Evolutionary conservation across 1,140 invertebrate species (phyloP), one percentile per base, ranked within the genome.

Genomic region (Araneus ventricosus): DNA sequence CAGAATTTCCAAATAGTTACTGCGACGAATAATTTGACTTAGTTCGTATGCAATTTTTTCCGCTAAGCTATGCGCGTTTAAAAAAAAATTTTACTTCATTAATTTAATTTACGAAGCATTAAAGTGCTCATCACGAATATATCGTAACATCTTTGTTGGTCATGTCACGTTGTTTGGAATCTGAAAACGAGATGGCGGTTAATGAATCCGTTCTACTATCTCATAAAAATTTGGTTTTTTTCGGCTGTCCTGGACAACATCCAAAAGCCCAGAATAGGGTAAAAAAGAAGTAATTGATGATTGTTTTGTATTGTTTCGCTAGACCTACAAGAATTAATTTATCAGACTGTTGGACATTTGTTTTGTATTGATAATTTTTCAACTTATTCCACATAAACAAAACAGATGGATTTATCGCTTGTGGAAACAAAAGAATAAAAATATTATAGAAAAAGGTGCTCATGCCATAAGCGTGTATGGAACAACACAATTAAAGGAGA

Each of bases 221-320:
- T 34, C 27, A 67, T 67, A 75, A 37, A 75, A 75, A 75, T 34
- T 34, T 27, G 10, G 24, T 7, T 75, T 75, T 75, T 75, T 75
- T 75, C 34, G 34, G 30, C 17, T 27, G 34, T 75, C 5, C 67
- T 75, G 67, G 67, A 75, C 20, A 75, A 17, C 14, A 34, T 75
- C 67, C 67, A 75, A 75, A 70, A 75, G 17, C 67, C 34, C 30
- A 17, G 67, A 75, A 34, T 30, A 17, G 30, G 34, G 67, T 5
- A 30, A 75, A 75, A 75, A 75, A n/a, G 24, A 61, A 75, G 30
- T 75, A 75, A 75, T 75, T 75, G 67, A 75, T 75, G 67, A 75
- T 75, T 30, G 17, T 37, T 75, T 75, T 75, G 27, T 30, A 75
- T 75, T 75, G 67, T 75, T 75, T 75, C 24, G 30, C 30, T 75